Percentiles rank a stretch among this genome's conserved stretches.
Conservation (phyloP, 2,797 vertebrate genomes). For the Tolypeutes matacus region DNA sequence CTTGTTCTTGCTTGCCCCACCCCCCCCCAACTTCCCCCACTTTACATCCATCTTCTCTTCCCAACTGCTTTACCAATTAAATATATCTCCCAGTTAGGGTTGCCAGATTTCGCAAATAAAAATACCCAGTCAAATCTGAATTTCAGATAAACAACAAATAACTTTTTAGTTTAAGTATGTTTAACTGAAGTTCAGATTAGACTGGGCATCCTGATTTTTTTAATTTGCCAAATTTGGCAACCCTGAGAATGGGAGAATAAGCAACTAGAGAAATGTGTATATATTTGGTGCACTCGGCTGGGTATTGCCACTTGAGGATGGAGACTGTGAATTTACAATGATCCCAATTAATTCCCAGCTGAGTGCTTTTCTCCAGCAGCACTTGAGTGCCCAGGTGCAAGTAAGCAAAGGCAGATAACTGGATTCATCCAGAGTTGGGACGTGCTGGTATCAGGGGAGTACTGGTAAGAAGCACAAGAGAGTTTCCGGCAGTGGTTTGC, state of each 20-base stretch:
- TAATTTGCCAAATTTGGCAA: background rate
- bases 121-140: background rate
- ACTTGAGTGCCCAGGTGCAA: too few relatives aligned
- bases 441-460: too few relatives aligned
- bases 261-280: background rate
- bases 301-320: background rate
- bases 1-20: background rate
- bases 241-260: background rate
- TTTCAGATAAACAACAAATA: background rate
- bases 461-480: too few relatives aligned
- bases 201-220: background rate
- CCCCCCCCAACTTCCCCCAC: background rate
- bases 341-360: background rate
- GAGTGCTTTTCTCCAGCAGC: too few relatives aligned
- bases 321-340: background rate
- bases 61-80: background rate
- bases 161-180: background rate
- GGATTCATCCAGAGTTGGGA: too few relatives aligned
- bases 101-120: slow-evolving; percentile 2
- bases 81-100: background rate
- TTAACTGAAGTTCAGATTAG: slow-evolving; percentile 20
- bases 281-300: background rate
- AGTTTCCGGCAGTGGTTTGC: too few relatives aligned
- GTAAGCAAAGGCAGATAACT: too few relatives aligned
- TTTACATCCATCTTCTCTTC: background rate